A percentile compares a stretch with the other conserved stretches of the same genome.
phyloP scores from a whole-genome alignment of 2,113 vertebrate species.

The Mormyrus lacerda region DNA sequence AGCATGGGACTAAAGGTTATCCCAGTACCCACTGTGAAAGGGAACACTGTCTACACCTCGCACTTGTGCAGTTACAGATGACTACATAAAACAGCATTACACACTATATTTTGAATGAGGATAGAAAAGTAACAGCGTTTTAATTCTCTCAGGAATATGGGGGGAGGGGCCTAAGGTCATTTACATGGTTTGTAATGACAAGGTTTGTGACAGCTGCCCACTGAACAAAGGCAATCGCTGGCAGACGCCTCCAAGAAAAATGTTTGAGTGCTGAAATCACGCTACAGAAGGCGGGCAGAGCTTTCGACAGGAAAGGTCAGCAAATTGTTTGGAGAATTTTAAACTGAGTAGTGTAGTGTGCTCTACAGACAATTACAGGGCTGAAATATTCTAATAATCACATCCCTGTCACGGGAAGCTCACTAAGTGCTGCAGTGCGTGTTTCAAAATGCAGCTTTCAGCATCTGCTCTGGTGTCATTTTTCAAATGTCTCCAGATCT shows the following conservation, averaged over 20 bases:
- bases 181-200: constrained; percentile 18
- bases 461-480: constrained; percentile 7
- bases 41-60: background rate
- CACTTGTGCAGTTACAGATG: background rate
- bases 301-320: constrained; percentile 24
- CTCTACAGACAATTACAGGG: constrained; percentile 23
- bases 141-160: background rate
- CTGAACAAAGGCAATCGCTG: constrained; percentile 20
- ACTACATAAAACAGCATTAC: background rate
- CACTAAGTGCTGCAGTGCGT: background rate
- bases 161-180: background rate
- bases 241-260: constrained; percentile 22
- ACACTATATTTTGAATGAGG: background rate
- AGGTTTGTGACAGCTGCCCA: constrained; percentile 20
- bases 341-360: constrained; percentile 23
- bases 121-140: background rate
- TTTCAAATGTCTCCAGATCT: constrained; percentile 31
- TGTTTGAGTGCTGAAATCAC: constrained; percentile 15
- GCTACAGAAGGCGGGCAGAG: constrained; percentile 20
- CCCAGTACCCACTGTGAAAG: background rate
- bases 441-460: constrained; percentile 6
- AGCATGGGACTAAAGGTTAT: background rate
- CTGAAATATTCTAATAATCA: constrained; percentile 15
- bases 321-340: constrained; percentile 13
- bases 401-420: constrained; percentile 16